Conservation (phyloP, 2,888 invertebrate species). For the Cryptocephalus moraei region DNA sequence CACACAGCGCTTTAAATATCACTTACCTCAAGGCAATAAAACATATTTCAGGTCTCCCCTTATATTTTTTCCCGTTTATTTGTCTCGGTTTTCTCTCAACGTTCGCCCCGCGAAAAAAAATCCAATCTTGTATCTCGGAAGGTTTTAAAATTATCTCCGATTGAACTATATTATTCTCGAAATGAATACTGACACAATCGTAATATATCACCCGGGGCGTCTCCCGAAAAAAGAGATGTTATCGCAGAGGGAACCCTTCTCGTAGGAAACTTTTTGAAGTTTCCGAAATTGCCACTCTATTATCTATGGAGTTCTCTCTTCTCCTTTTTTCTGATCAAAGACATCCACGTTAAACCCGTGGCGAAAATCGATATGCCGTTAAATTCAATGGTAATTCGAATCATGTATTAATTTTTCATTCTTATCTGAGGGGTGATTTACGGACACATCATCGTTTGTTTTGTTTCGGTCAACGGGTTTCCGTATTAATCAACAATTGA, state of each 20-base stretch:
- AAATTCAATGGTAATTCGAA: no score
- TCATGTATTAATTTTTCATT: no score
- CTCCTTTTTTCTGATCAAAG: neutral
- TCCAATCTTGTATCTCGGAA: slow-evolving; percentile 12
- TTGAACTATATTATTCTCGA: slow-evolving; percentile 12
- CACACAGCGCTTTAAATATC: no score
- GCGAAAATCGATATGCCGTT: slow-evolving; percentile 9
- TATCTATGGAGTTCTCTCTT: slow-evolving; percentile 8
- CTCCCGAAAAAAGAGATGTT: slow-evolving; percentile 4
- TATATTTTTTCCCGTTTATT: no score
- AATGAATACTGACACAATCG: slow-evolving; percentile 8
- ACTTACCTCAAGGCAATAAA: no score
- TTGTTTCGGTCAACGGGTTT: no score
- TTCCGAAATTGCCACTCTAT: slow-evolving; percentile 12
- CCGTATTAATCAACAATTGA: no score
- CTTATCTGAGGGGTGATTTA: no score
- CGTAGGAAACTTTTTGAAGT: slow-evolving; percentile 10
- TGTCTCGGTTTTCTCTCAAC: no score
- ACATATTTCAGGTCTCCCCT: no score
- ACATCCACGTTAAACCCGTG: slow-evolving; percentile 8
- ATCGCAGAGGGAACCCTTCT: neutral
- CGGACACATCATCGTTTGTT: no score
- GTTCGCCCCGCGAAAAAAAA: slow-evolving; percentile 4
- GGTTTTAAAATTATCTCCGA: slow-evolving; percentile 11
- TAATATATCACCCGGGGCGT: slow-evolving; percentile 10